Percentiles rank a stretch among this genome's conserved stretches.
phyloP scores from a whole-genome alignment of 2,797 vertebrate species.

The Leptatherina wallacei region DNA sequence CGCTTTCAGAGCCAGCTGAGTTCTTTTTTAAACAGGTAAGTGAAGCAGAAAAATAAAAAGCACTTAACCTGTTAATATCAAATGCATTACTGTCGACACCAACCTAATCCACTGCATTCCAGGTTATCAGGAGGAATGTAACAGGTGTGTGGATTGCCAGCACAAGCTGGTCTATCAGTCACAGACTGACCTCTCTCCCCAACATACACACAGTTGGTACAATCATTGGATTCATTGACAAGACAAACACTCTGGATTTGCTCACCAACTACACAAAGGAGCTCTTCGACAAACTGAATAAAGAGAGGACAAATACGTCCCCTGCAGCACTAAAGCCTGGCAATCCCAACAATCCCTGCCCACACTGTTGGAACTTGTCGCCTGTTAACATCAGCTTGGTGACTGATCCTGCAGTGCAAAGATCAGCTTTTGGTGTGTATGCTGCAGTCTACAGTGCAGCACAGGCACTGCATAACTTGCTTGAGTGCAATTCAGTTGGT shows the following conservation, averaged over 20 bases:
- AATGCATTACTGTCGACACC: constrained; percentile 1
- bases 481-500: constrained; percentile 76
- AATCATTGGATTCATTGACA: constrained; percentile 85
- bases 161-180: constrained; percentile 83
- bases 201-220: constrained; percentile 84
- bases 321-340: neutral
- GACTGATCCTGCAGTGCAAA: constrained; percentile 37
- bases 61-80: neutral
- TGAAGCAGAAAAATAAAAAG: constrained; percentile 1
- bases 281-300: constrained; percentile 72
- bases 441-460: constrained; percentile 86
- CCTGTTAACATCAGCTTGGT: constrained; percentile 70
- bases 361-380: constrained; percentile 78
- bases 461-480: constrained; percentile 85
- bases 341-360: constrained; percentile 73
- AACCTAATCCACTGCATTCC: constrained; percentile 22
- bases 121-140: constrained; percentile 81
- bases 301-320: constrained; percentile 20
- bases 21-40: constrained; percentile 81
- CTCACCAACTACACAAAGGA: constrained; percentile 73
- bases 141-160: constrained; percentile 90
- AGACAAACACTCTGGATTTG: constrained; percentile 53
- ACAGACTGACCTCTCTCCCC: constrained; percentile 59
- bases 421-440: constrained; percentile 81
- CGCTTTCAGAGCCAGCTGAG: constrained; percentile 44